A percentile compares a stretch with the other conserved stretches of the same genome.
phyloP scores from a whole-genome alignment of 2,113 vertebrate genomes.

The Gracilinanus agilis region DNA sequence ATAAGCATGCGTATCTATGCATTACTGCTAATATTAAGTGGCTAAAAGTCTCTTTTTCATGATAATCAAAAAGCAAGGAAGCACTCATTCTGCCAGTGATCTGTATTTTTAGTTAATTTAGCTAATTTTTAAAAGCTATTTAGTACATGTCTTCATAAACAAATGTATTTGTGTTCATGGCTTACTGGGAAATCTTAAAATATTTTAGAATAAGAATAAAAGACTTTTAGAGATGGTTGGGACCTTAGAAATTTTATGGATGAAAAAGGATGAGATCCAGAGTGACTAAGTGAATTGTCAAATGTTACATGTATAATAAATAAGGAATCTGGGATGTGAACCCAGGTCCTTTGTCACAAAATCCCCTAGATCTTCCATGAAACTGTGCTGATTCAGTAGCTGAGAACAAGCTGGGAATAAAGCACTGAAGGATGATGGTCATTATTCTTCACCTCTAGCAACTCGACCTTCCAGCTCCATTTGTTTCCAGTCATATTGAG shows the following conservation, averaged over 20 bases:
- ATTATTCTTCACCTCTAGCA: background rate
- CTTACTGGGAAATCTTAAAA: constrained; percentile 4
- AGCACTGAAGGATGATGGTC: background rate
- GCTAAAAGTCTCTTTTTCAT: constrained; percentile 2
- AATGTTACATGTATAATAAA: background rate
- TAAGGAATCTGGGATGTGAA: background rate
- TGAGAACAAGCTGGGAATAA: background rate
- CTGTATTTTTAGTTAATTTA: background rate
- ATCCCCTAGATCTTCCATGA: background rate
- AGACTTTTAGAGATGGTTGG: background rate
- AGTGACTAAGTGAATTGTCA: background rate
- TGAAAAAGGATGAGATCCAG: background rate
- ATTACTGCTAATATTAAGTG: constrained; percentile 48
- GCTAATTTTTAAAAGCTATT: no score
- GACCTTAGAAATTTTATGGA: background rate
- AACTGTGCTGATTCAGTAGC: background rate
- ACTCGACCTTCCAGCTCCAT: background rate
- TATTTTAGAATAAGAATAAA: background rate
- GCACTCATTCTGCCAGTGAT: background rate
- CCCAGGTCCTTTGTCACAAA: background rate
- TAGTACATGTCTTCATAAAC: background rate
- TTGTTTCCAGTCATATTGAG: background rate
- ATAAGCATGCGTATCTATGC: constrained; percentile 35
- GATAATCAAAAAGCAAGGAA: constrained; percentile 31
- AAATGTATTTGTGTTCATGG: background rate